phyloP scores from a whole-genome alignment of 2,797 vertebrate species.

The Sorex maritimensis region DNA sequence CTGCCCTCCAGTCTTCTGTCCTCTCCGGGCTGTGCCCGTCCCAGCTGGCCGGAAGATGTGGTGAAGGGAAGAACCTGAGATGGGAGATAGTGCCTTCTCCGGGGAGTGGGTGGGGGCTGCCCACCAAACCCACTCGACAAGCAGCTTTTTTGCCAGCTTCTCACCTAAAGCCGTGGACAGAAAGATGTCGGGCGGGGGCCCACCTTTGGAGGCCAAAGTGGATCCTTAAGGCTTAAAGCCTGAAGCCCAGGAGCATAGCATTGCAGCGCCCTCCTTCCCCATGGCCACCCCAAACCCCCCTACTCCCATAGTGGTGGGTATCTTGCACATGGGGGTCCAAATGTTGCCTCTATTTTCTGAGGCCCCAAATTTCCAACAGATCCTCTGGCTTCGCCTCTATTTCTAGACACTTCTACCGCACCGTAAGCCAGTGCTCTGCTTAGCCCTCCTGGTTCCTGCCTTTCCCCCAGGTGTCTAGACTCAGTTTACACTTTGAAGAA shows the following conservation, averaged over 20 bases:
- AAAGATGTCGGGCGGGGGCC: not conserved
- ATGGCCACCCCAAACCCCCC: no score
- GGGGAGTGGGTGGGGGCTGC: not conserved
- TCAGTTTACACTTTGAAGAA: no score
- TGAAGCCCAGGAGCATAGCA: not conserved
- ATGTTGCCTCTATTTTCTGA: not conserved
- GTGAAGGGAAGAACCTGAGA: not conserved
- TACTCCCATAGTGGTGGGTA: no score
- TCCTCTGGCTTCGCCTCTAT: not conserved
- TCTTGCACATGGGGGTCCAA: not conserved
- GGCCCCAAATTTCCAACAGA: not conserved
- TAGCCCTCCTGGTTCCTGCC: no score
- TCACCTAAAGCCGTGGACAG: not conserved
- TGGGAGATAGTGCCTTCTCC: not conserved
- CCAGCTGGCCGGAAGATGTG: not conserved
- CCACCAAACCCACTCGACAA: not conserved
- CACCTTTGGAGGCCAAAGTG: not conserved
- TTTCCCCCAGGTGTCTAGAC: no score
- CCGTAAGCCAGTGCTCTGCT: no score
- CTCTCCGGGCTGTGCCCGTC: constrained; percentile 28
- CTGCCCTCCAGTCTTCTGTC: not conserved
- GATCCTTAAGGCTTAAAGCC: not conserved
- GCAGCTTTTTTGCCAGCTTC: not conserved
- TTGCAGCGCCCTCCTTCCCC: not conserved
- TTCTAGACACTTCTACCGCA: not conserved